A percentile compares a stretch with the other conserved stretches of the same genome.
Evolutionary conservation across 2,113 vertebrate genomes (phyloP).

Genomic region (Pica pica): DNA sequence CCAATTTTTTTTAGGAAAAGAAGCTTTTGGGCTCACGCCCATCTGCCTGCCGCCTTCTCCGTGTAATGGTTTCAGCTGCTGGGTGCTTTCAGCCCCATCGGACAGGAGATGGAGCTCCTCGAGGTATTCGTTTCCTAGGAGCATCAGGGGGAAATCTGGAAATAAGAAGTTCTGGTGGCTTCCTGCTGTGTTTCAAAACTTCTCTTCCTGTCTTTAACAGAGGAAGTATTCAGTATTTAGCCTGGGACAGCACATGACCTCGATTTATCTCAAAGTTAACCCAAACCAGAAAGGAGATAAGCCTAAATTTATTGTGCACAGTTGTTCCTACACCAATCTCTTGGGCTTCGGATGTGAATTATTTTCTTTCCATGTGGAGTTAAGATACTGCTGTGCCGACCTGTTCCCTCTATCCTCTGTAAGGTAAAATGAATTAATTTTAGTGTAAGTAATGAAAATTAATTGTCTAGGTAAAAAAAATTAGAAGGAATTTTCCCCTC

Average conservation of each 20-base stretch:
- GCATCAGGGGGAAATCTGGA: neutral
- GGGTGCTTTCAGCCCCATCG: rapidly evolving
- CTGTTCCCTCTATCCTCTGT: neutral
- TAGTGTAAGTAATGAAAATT: neutral
- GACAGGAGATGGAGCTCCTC: neutral
- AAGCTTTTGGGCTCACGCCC: neutral
- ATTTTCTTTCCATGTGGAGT: neutral
- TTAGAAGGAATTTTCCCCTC: neutral
- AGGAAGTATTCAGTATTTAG: neutral
- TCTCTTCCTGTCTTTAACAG: neutral
- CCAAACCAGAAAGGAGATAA: neutral
- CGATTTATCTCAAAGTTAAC: neutral
- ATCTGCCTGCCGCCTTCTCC: neutral
- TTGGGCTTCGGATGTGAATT: rapidly evolving
- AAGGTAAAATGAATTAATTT: neutral
- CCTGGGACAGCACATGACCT: neutral
- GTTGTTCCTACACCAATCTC: rapidly evolving
- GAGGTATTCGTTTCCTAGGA: neutral
- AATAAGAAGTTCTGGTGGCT: neutral
- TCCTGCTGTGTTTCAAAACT: neutral
- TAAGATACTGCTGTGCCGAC: neutral
- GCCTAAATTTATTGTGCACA: rapidly evolving
- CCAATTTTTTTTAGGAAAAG: neutral
- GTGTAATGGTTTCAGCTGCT: neutral
- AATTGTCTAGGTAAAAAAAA: neutral